A percentile compares a stretch with the other conserved stretches of the same genome.
Evolutionary conservation across 1,140 invertebrate species (phyloP).

Genomic region (Rhyzopertha dominica): DNA sequence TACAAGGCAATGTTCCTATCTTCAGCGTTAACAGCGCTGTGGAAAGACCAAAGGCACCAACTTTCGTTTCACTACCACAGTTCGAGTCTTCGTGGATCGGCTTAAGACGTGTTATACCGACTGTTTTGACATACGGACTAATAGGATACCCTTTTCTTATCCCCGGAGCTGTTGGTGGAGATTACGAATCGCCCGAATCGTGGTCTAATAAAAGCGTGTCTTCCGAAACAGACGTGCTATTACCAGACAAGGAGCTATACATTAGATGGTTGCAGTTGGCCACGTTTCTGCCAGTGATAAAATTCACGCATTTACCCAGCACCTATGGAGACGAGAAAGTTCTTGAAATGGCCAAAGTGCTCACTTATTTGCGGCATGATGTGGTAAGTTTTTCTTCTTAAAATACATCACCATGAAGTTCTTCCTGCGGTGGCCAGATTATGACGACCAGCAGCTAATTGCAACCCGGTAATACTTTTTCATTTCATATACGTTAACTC

Average conservation of each 20-base stretch:
- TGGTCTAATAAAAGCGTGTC: constrained; percentile 47
- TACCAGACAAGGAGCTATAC: constrained; percentile 83
- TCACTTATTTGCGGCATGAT: constrained; percentile 71
- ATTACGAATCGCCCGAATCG: constrained; percentile 57
- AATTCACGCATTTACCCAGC: constrained; percentile 84
- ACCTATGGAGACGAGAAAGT: constrained; percentile 76
- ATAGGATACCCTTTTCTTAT: constrained; percentile 88
- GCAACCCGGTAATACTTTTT: too few relatives aligned
- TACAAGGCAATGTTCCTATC: constrained; percentile 60
- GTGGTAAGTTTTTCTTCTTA: too few relatives aligned
- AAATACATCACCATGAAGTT: not conserved
- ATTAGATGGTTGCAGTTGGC: constrained; percentile 91
- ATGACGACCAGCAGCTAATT: too few relatives aligned
- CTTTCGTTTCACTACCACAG: constrained; percentile 81
- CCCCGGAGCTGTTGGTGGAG: constrained; percentile 89
- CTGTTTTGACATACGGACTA: constrained; percentile 78
- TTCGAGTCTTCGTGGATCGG: constrained; percentile 86
- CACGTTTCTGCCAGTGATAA: constrained; percentile 88
- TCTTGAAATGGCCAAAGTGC: constrained; percentile 67
- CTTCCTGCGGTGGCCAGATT: too few relatives aligned
- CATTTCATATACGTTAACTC: too few relatives aligned
- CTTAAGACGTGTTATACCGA: constrained; percentile 76
- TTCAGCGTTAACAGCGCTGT: constrained; percentile 81
- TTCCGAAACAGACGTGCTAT: constrained; percentile 50
- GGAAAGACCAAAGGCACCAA: constrained; percentile 71